Percentiles rank a stretch among this genome's conserved stretches.
Evolutionary conservation across 2,888 invertebrate species (phyloP).

Genomic region (Hirtodrosophila trivittata): DNA sequence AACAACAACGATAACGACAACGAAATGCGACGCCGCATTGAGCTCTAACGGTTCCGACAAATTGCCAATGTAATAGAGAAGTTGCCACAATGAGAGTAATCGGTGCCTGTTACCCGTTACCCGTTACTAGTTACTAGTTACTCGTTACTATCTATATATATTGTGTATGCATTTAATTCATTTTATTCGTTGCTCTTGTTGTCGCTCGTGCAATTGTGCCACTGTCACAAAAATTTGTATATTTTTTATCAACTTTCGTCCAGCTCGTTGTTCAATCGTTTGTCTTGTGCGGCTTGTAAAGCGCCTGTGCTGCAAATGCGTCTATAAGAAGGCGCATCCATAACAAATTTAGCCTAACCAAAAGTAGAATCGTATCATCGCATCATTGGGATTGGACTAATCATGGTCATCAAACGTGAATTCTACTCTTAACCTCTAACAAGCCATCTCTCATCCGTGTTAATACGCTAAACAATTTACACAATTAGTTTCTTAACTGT

Average conservation of each 20-base stretch:
- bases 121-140: conserved; percentile 29
- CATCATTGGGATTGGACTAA: conserved; percentile 20
- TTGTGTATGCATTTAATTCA: conserved; percentile 33
- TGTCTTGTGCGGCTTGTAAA: conserved; percentile 55
- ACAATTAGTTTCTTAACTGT: conserved; percentile 56
- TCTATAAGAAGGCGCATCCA: conserved; percentile 7
- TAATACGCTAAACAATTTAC: no score
- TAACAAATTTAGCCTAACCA: conserved; percentile 15
- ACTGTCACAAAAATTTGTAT: conserved; percentile 46
- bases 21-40: conserved; percentile 37
- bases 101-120: conserved; percentile 24
- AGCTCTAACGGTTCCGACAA: conserved; percentile 38
- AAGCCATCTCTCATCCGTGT: no score
- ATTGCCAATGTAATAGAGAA: conserved; percentile 64
- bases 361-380: conserved; percentile 16
- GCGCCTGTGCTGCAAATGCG: conserved; percentile 20
- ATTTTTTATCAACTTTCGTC: not conserved
- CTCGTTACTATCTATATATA: conserved; percentile 39
- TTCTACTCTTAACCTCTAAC: no score
- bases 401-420: not conserved
- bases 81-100: conserved; percentile 26
- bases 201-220: conserved; percentile 58
- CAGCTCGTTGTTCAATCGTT: conserved; percentile 36
- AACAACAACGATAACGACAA: conserved; percentile 53
- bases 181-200: conserved; percentile 52